phyloP scores from a whole-genome alignment of 2,113 vertebrate species.

The Melanerpes formicivorus region DNA sequence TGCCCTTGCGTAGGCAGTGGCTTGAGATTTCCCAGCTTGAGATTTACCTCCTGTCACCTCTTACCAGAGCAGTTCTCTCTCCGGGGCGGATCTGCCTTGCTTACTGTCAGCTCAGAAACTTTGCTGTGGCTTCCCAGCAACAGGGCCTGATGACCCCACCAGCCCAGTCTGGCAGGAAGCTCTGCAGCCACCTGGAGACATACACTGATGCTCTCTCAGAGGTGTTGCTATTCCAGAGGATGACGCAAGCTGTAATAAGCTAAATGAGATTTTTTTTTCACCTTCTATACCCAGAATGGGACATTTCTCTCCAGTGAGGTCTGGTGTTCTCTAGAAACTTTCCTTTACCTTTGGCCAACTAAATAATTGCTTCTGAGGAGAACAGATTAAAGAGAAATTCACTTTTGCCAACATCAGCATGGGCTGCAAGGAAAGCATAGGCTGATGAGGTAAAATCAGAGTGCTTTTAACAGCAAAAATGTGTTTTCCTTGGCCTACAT shows the following conservation, averaged over 20 bases:
- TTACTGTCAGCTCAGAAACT: neutral
- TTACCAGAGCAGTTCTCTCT: fast-evolving
- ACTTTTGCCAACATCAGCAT: neutral
- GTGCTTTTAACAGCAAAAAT: constrained; percentile 21
- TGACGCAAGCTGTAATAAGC: neutral
- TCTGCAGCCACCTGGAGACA: fast-evolving
- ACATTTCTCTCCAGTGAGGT: neutral
- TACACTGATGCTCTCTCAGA: fast-evolving
- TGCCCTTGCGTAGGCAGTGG: neutral
- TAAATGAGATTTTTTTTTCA: neutral
- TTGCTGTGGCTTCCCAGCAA: neutral
- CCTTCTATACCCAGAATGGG: neutral
- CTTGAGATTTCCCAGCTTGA: neutral
- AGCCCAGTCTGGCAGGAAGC: neutral
- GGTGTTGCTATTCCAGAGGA: neutral
- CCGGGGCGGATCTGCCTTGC: too few species aligned
- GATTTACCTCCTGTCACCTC: neutral
- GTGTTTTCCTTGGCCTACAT: constrained; percentile 33
- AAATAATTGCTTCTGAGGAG: neutral
- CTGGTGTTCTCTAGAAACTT: neutral
- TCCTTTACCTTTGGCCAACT: neutral
- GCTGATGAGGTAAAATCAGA: neutral
- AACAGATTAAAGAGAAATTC: neutral
- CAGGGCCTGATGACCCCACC: neutral
- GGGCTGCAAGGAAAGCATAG: neutral